phyloP scores from a whole-genome alignment of 2,113 vertebrate genomes.

The Eulemur macaco region DNA sequence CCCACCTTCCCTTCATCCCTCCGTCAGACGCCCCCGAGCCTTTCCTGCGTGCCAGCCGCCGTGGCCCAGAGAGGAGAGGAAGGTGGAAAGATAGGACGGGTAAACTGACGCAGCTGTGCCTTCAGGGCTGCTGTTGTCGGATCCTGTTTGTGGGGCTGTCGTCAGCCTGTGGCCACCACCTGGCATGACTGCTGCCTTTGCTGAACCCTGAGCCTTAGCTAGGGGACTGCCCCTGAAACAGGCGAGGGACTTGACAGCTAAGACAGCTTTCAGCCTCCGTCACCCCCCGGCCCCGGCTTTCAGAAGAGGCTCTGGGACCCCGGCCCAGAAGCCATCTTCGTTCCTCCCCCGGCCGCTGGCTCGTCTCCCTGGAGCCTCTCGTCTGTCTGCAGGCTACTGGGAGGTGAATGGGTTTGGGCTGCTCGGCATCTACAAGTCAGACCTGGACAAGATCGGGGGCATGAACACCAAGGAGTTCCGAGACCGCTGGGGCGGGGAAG shows the following conservation, averaged over 20 bases:
- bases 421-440: constrained; percentile 97
- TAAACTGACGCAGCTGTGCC: not conserved
- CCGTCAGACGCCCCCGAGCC: not conserved
- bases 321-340: not conserved
- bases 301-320: not conserved
- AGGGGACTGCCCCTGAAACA: not conserved
- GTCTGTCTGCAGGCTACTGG: constrained; percentile 91
- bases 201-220: not conserved
- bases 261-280: not conserved
- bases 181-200: not conserved
- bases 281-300: rapidly evolving
- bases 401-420: constrained; percentile 97
- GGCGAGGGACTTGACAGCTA: not conserved
- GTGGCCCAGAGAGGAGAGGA: not conserved
- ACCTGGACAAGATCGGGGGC: constrained; percentile 92
- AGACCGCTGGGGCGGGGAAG: constrained; percentile 96
- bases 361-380: not conserved
- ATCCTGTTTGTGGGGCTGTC: not conserved
- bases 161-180: not conserved
- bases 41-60: not conserved
- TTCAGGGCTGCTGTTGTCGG: not conserved
- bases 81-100: not conserved
- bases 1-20: not conserved
- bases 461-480: constrained; percentile 96
- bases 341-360: not conserved